A percentile compares a stretch with the other conserved stretches of the same genome.
These are phyloP conservation scores for Crotalus helleri DNA, from an alignment of 2,113 vertebrate species.

Conservation along the genomic window DNA sequence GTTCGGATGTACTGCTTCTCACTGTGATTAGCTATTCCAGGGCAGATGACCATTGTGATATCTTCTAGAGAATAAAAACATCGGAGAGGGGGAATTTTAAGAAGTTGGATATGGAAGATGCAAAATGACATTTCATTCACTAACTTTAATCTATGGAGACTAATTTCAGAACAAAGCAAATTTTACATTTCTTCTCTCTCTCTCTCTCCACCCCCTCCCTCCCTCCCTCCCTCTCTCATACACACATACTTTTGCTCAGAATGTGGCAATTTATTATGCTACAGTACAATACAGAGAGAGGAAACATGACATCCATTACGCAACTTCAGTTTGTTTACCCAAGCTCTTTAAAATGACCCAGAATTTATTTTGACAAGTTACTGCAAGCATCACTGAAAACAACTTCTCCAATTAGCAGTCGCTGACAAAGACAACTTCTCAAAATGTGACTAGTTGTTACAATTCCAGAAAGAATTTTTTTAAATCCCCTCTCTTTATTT, in stretches of 20 bases:
- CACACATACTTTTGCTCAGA: not conserved
- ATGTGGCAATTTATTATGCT: not conserved
- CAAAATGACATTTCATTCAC: not conserved
- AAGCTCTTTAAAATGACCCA: not conserved
- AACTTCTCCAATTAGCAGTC: not conserved
- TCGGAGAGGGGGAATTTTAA: not conserved
- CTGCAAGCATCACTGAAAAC: not conserved
- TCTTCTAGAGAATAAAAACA: conserved; percentile 74
- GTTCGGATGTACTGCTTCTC: conserved; percentile 99
- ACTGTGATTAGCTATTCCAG: conserved; percentile 97
- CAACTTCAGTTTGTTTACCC: not conserved
- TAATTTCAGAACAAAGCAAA: not conserved
- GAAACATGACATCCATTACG: not conserved
- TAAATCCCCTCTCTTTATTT: not conserved
- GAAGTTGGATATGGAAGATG: not conserved
- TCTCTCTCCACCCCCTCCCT: too few species aligned
- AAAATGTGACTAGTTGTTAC: not conserved
- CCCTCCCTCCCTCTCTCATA: not conserved
- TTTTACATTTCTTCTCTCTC: not conserved
- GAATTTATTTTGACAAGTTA: not conserved
- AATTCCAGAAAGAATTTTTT: not conserved
- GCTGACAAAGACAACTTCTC: not conserved
- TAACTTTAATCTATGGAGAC: not conserved
- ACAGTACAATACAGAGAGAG: not conserved
- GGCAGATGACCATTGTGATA: conserved; percentile 98